Evolutionary conservation across 2,797 vertebrate genomes (phyloP), one percentile per base, ranked within the genome.

Genomic region (Typhlichthys subterraneus): DNA sequence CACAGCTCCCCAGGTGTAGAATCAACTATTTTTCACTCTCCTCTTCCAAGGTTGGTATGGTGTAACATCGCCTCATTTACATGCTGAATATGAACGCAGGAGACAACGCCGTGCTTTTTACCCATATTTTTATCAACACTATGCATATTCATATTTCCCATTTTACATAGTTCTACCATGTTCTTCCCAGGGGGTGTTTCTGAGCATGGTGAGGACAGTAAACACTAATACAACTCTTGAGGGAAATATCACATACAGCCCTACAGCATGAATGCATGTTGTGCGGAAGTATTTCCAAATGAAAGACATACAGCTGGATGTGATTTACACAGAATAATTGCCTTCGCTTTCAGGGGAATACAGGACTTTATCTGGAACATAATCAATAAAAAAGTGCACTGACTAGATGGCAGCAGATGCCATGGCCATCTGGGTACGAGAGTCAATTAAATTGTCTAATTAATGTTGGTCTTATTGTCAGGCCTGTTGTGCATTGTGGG

Each of bases 301-400:
- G 72, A 81, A 83, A 84, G 68, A 80, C 83, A 80, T 77, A 72
- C 84, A 87, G 84, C 85, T 87, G 84, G 75, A 82, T 83, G 61
- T 59, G 76, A 81, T 89, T 87, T 87, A 86, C 79, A 83, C 77
- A 80, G 82, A 85, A 73, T 87, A 88, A 91, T 87, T 87, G 88
- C 83, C 69, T 85, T 63, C 67, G 80, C 81, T 85, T 87, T 79
- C 88, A 60, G 71, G 87, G 88, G 86, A 90, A 86, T 88, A 86
- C 79, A 85, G 70, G 80, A 79, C 80, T 69, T 82, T 81, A 87
- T 89, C 76, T 73, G 82, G 70, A 62, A 79, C 71, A 84, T 84
- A 88, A 91, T 91, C 88, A 89, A 90, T 89, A 86, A 42, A 42
- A 85, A 84, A 83, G 76, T 79, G 76, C 76, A 67, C 65, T 68